Conservation (phyloP, 2,888 invertebrate species). For the Sepiola atlantica region DNA sequence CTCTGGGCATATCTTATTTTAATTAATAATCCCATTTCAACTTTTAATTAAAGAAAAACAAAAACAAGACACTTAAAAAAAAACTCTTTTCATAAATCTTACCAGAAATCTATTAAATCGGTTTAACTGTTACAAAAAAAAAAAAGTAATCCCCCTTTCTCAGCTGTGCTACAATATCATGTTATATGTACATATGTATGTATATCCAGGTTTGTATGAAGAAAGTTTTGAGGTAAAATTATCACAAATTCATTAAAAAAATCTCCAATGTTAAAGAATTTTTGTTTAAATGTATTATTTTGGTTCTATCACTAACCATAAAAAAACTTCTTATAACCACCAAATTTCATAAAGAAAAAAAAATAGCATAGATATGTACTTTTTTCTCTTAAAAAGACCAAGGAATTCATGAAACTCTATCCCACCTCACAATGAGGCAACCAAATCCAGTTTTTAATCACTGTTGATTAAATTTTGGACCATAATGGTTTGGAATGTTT, state of each 20-base stretch:
- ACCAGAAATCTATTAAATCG: no score
- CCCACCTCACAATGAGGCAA: not conserved
- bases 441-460: not conserved
- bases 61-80: not conserved
- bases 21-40: not conserved
- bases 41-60: not conserved
- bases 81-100: not conserved
- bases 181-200: not conserved
- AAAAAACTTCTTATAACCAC: slow-evolving; percentile 4
- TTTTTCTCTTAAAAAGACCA: not conserved
- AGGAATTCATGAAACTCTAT: slow-evolving; percentile 32
- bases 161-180: not conserved
- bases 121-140: not conserved
- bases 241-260: not conserved
- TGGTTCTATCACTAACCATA: not conserved
- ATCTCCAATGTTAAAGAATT: not conserved
- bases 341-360: not conserved
- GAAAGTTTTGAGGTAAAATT: slow-evolving; percentile 32
- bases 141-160: not conserved
- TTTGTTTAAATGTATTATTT: not conserved
- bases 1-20: no score
- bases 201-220: not conserved
- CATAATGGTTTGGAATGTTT: not conserved
- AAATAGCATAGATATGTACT: slow-evolving; percentile 24
- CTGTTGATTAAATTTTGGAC: not conserved